Evolutionary conservation across 2,888 invertebrate species (phyloP).

Genomic region (Lathronympha strigana): DNA sequence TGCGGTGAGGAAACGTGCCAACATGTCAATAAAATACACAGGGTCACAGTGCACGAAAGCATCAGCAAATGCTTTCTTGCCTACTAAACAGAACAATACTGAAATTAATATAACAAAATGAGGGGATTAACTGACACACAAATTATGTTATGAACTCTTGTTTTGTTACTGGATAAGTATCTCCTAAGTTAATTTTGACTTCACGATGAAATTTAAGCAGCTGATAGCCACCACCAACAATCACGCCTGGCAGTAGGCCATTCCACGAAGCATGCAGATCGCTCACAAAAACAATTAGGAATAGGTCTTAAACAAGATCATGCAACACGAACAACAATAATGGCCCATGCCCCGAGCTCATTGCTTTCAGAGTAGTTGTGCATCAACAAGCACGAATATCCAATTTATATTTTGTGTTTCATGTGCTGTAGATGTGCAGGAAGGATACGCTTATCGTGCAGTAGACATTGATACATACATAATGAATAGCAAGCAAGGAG

Average conservation of each 20-base stretch:
- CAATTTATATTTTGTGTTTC: slow-evolving; percentile 71
- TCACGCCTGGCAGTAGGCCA: slow-evolving; percentile 76
- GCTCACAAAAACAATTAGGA: slow-evolving; percentile 72
- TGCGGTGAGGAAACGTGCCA: slow-evolving; percentile 61
- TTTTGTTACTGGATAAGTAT: slow-evolving; percentile 29
- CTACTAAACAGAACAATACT: slow-evolving; percentile 36
- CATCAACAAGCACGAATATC: slow-evolving; percentile 79
- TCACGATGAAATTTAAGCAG: slow-evolving; percentile 70
- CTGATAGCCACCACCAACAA: slow-evolving; percentile 71
- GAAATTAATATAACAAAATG: slow-evolving; percentile 34
- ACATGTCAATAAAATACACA: slow-evolving; percentile 50
- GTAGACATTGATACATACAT: slow-evolving; percentile 71
- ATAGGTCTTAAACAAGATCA: slow-evolving; percentile 74
- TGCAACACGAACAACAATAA: slow-evolving; percentile 81
- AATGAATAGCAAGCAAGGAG: slow-evolving; percentile 79
- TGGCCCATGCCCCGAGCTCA: slow-evolving; percentile 79
- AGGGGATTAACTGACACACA: slow-evolving; percentile 31
- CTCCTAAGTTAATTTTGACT: slow-evolving; percentile 44
- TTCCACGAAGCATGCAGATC: slow-evolving; percentile 81
- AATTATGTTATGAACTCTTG: slow-evolving; percentile 19
- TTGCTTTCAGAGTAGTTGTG: slow-evolving; percentile 72
- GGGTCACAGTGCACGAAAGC: slow-evolving; percentile 58
- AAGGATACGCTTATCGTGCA: slow-evolving; percentile 80
- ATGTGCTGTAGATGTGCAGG: slow-evolving; percentile 79
- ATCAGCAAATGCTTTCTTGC: slow-evolving; percentile 45